Base-by-base conservation (phyloP, 2,113 vertebrate species). In the Haemorhous mexicanus region DNA sequence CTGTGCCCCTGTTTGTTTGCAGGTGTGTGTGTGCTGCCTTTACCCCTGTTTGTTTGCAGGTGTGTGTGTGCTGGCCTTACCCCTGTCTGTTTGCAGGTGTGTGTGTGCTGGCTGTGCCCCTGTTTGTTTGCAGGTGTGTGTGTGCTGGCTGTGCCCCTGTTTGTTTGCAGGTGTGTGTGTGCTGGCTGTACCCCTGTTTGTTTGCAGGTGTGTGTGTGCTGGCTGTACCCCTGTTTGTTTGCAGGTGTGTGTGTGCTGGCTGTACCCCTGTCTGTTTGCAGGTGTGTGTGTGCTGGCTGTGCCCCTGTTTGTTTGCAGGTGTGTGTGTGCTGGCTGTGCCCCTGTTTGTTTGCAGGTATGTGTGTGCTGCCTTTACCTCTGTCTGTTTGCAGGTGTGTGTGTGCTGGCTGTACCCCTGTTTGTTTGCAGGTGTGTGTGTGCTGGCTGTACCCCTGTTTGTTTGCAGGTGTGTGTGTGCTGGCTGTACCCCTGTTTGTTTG, bases 111-210 rank as follows among this genome's bases (percentile, higher is more conserved):
- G n/a, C n/a, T n/a, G n/a, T n/a, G n/a, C n/a, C 37, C 37, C 37
- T 64, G 82, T 84, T 95, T 86, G 68, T 67, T 78, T 46, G 81
- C 87, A 94, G 87, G 84, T 88, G 70, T 55, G 75, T 46, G 81
- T 24, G 22, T 43, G 41, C 13, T 43, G 37, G 37, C 37, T 37
- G 37, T 37, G 10, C 37, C 37, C 37, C 37, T 37, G 37, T 37
- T 10, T 37, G 37, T 37, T 37, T 37, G 84, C 87, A 94, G 87
- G 84, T 89, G 90, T 0, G 75, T 46, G 23, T 2, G 7, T 76
- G 70, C 58, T 91, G 86, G 67, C 85, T 78, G 75, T 72, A 28
- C 37, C 62, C 49, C 47, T 41, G 41, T 41, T 11, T 41, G 41
- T 41, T 41, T 41, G 83, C 86, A 92, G 83, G 83, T 39, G 90